Percentiles rank a stretch among this genome's conserved stretches.
These are phyloP conservation scores for human DNA, from an alignment of 2,113 vertebrate genomes.

Conservation along the genomic window GRCh38 chr2:1751001-1751500, in stretches of 20 bases:
- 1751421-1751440: background rate
- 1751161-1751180: background rate
- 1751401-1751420: too few species aligned
- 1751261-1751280: accelerated
- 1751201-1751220: accelerated
- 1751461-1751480: background rate
- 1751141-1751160: background rate
- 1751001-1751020: background rate
- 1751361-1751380: background rate
- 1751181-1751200: background rate
- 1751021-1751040: accelerated
- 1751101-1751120: background rate
- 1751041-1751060: accelerated
- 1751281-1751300: background rate
- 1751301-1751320: background rate
- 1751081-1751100: too few species aligned
- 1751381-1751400: too few species aligned
- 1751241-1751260: accelerated
- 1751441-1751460: background rate
- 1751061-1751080: background rate
- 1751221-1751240: accelerated
- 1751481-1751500: background rate
- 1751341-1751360: accelerated
- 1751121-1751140: accelerated
- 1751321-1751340: background rate